Conservation (phyloP, 2,888 invertebrate genomes). For the Eupithecia subfuscata region DNA sequence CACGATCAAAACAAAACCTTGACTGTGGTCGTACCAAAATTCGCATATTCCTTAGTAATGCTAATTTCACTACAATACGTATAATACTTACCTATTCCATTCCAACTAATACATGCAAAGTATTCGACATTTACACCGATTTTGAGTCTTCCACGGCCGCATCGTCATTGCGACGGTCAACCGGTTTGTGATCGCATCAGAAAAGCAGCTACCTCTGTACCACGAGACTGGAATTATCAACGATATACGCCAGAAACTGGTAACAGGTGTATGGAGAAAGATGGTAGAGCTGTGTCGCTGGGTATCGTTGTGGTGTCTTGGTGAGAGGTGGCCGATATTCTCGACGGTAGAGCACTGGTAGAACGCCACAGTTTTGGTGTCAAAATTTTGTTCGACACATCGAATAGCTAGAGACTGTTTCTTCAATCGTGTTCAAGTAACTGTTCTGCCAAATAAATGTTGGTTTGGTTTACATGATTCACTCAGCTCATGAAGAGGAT, state of each 20-base stretch:
- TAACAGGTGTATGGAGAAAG: conserved; percentile 24
- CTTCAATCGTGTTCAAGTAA: neutral
- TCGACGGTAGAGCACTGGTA: conserved; percentile 58
- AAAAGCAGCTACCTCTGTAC: conserved; percentile 74
- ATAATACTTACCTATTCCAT: conserved; percentile 54
- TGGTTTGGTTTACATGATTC: neutral
- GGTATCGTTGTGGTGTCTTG: conserved; percentile 48
- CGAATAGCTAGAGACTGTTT: neutral
- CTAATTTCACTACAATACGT: conserved; percentile 48
- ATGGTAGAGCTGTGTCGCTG: conserved; percentile 22
- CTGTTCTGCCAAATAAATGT: neutral
- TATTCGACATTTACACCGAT: conserved; percentile 70
- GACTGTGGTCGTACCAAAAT: conserved; percentile 34
- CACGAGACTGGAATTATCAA: conserved; percentile 49
- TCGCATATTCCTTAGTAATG: conserved; percentile 39
- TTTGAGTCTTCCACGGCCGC: conserved; percentile 58
- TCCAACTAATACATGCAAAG: conserved; percentile 72
- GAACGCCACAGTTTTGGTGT: conserved; percentile 69
- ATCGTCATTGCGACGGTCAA: conserved; percentile 76
- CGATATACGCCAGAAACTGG: conserved; percentile 25
- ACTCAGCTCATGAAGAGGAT: neutral
- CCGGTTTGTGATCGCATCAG: conserved; percentile 82
- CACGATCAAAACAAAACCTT: conserved; percentile 31
- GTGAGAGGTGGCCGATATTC: conserved; percentile 69
- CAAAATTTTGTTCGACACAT: conserved; percentile 57